Percentiles rank a stretch among this genome's conserved stretches.
phyloP scores from a whole-genome alignment of 2,888 invertebrate species.

The Saturnia japonica region DNA sequence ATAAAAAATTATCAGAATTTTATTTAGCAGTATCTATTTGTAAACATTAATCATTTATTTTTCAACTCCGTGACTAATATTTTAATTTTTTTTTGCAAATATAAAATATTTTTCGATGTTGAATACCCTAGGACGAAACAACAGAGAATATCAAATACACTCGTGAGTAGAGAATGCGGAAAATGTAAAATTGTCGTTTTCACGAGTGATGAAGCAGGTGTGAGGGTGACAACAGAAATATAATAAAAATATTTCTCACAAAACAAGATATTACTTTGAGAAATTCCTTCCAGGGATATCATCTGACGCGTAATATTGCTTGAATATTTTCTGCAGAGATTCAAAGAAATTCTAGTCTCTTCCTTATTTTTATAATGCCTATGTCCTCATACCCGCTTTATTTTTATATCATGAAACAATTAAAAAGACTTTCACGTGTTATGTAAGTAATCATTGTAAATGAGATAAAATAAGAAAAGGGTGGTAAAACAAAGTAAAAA shows the following conservation, averaged over 20 bases:
- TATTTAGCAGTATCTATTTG: too few relatives aligned
- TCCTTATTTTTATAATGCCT: neutral
- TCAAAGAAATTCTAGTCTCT: neutral
- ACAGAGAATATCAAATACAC: slow-evolving; percentile 61
- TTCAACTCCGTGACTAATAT: too few relatives aligned
- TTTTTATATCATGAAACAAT: too few relatives aligned
- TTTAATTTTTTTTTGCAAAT: neutral
- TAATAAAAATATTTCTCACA: slow-evolving; percentile 57
- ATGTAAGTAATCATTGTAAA: too few relatives aligned
- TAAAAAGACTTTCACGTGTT: too few relatives aligned
- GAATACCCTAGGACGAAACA: slow-evolving; percentile 29
- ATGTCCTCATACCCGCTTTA: too few relatives aligned
- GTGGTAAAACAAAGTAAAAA: too few relatives aligned
- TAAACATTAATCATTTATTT: too few relatives aligned
- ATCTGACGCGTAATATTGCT: slow-evolving; percentile 1
- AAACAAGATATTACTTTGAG: slow-evolving; percentile 47
- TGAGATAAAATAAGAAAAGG: too few relatives aligned
- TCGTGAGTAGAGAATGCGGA: slow-evolving; percentile 53
- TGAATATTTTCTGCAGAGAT: neutral
- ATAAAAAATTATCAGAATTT: too few relatives aligned
- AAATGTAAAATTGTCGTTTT: slow-evolving; percentile 76
- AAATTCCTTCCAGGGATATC: slow-evolving; percentile 2
- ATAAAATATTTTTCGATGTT: neutral
- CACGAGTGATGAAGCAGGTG: slow-evolving; percentile 68
- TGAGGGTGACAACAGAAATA: slow-evolving; percentile 50